Base-by-base conservation (phyloP, 2,797 vertebrate species). In the Mus caroli region DNA sequence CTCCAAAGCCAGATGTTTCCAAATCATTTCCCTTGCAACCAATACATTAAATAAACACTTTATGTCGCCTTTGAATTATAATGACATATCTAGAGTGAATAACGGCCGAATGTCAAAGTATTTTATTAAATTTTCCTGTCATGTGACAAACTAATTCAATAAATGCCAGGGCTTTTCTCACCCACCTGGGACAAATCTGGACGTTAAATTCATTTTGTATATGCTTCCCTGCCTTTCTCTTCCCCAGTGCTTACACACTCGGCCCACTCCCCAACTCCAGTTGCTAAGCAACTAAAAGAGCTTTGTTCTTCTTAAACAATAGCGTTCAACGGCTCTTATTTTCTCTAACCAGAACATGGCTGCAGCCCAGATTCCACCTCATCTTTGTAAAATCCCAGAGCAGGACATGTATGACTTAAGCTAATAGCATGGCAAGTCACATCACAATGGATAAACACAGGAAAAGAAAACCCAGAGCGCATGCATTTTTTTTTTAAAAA, bases 231-330 rank as follows among this genome's bases (percentile, higher is more conserved):
- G 73, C 14, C 89, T 87, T 71, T 76, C 64, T 93, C 73, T 87
- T 56, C 71, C n/a, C 52, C 13, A 2, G 37, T 4, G 79, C 64
- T 89, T 52, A 62, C 20, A 69, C 54, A 79, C 50, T 64, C n/a
- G 84, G 20, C 62, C 31, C 43, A 34, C 14, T 75, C 34, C 79
- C 78, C 58, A 69, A 71, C 26, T 92, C 93, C 64, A n/a, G 96
- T 96, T 97, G 92, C 94, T 96, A 91, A 75, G 96, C 96, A 97
- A 94, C 94, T 40, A 40, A 62, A 91, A 75, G 92, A 83, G 71
- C 75, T 94, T 88, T 94, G 85, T 84, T 79, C 67, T 90, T 40
- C 0, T 0, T 73, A 75, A 84, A 96, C 79, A 82, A 64, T 52
- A 92, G 40, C 62, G 76, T n/a, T 58, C 78, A 83, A 60, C 50